Evolutionary conservation across 2,888 invertebrate genomes (phyloP), one percentile per base, ranked within the genome.

Genomic region (Pogonocherus hispidulus): DNA sequence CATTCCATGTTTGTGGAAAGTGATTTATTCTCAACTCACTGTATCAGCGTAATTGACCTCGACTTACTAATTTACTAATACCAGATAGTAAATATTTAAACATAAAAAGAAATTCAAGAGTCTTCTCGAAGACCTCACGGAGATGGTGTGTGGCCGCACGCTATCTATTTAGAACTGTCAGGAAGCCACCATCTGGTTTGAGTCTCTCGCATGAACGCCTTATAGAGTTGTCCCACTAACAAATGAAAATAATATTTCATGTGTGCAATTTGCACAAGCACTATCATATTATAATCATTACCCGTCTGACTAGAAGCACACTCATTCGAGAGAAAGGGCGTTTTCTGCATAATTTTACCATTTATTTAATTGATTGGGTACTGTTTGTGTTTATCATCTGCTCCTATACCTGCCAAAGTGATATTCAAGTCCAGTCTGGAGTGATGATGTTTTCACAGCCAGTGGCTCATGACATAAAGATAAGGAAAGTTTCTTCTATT

Each of bases 171-270:
- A 41, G 3, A 41, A n/a, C n/a, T 41, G 41, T 14, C 14, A 9
- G n/a, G 41, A 14, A 41, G 41, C 41, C 41, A 41, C 9, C 41
- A 41, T 41, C 32, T 32, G 32, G 32, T 11, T 32, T 32, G 11
- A 32, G 6, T 9, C 11, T 32, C 11, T 41, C 41, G 9, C 37
- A 37, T 37, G n/a, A 41, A 14, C 41, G 27, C 27, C 8, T 27
- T 8, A 14, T 14, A 14, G n/a, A 41, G 1, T 41, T 41, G 41
- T 41, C 41, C 41, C 16, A 41, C 14, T 14, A n/a, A 14, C 16
- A 41, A 41, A 41, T 16, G 41, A 41, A 41, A 41, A 41, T 41
- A 41, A 41, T 41, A 41, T 41, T 41, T 41, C 16, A 32, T 32
- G 11, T 32, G 32, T 9, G n/a, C 41, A 14, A 41, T 14, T 41